Conservation (phyloP, 2,888 invertebrate species). For the Protula sp. region DNA sequence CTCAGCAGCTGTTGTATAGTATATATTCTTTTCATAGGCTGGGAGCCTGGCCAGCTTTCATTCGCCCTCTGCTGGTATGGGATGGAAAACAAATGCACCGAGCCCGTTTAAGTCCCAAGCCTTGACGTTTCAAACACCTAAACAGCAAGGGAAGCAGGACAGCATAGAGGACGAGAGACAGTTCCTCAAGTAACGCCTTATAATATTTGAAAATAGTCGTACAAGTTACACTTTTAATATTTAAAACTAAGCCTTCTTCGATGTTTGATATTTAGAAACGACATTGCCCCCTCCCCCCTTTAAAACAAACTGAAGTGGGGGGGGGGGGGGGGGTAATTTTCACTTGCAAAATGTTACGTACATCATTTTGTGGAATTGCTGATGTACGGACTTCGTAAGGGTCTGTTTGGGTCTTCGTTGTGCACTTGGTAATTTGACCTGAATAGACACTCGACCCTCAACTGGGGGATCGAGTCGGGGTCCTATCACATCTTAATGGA, state of each 20-base stretch:
- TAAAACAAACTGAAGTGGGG: too few species aligned
- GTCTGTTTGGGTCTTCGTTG: too few species aligned
- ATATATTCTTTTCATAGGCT: not conserved
- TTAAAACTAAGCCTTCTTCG: not conserved
- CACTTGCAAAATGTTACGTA: too few species aligned
- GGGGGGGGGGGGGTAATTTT: too few species aligned
- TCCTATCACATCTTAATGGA: too few species aligned
- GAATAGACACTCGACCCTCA: too few species aligned
- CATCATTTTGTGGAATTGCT: too few species aligned
- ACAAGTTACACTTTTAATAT: not conserved
- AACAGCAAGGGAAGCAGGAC: not conserved
- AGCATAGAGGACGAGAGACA: conserved; percentile 23
- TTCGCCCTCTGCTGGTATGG: not conserved
- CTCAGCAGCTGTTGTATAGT: not conserved
- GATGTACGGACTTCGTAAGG: too few species aligned
- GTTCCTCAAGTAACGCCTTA: conserved; percentile 22
- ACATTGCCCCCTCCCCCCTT: too few species aligned
- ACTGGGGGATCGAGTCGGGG: too few species aligned
- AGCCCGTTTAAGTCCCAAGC: not conserved
- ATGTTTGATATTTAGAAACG: too few species aligned
- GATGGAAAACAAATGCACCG: not conserved
- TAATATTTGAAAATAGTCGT: not conserved
- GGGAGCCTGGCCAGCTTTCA: not conserved
- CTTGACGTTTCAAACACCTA: not conserved
- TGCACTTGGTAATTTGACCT: too few species aligned